These are phyloP conservation scores for Diloba caeruleocephala DNA, from an alignment of 2,888 invertebrate genomes.

Conservation along the genomic window DNA sequence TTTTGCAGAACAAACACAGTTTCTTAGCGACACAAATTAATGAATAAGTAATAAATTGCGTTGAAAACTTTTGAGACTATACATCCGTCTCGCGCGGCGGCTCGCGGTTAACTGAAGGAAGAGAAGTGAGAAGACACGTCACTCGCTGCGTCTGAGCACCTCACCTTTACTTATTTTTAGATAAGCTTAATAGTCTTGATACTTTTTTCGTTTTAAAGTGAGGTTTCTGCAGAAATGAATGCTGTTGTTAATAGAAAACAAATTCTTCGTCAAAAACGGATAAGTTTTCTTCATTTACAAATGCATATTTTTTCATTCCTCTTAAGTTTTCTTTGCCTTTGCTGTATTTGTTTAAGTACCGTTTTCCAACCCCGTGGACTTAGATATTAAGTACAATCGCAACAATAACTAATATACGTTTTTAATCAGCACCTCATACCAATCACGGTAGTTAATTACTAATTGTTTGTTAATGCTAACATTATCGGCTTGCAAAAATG, in stretches of 20 bases:
- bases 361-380: no score
- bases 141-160: conserved; percentile 83
- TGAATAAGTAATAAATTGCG: conserved; percentile 52
- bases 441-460: conserved; percentile 24
- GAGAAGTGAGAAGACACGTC: conserved; percentile 84
- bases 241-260: no score
- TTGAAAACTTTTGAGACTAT: conserved; percentile 36
- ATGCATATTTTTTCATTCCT: no score
- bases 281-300: no score
- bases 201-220: conserved; percentile 49
- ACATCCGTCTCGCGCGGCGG: conserved; percentile 67
- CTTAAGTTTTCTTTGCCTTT: no score
- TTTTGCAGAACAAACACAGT: conserved; percentile 56
- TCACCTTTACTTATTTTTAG: conserved; percentile 82
- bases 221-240: no score
- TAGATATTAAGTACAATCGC: no score
- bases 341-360: no score
- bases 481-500: conserved; percentile 21
- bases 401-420: conserved; percentile 1
- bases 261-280: no score
- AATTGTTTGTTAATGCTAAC: conserved; percentile 22
- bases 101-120: conserved; percentile 82
- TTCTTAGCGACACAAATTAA: conserved; percentile 72
- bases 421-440: conserved; percentile 7
- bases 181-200: conserved; percentile 66